Percentiles rank a stretch among this genome's conserved stretches.
Conservation (phyloP, 2,797 vertebrate genomes). For the Chelidonichthys spinosus region DNA sequence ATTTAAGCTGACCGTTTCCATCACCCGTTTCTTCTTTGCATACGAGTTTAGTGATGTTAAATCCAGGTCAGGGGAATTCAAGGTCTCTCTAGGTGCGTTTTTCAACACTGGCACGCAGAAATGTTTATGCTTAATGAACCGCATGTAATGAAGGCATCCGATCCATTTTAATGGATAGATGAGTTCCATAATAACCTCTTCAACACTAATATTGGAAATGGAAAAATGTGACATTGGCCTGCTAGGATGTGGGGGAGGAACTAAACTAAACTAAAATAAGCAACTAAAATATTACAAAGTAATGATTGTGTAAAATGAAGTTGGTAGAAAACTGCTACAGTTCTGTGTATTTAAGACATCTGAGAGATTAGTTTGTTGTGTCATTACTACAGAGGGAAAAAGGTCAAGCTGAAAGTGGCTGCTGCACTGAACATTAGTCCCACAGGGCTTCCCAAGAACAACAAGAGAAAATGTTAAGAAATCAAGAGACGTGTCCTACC, state of each 20-base stretch:
- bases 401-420: constrained; percentile 20
- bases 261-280: no score
- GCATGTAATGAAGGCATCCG: background rate
- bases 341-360: background rate
- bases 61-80: constrained; percentile 7
- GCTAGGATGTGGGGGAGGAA: background rate
- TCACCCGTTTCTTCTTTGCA: constrained; percentile 15
- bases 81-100: constrained; percentile 1
- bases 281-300: constrained; percentile 6
- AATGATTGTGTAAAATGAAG: constrained; percentile 18
- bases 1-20: background rate
- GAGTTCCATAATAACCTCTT: constrained; percentile 23
- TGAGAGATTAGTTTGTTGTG: constrained; percentile 3
- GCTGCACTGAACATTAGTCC: constrained; percentile 18
- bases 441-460: constrained; percentile 21
- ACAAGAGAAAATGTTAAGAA: constrained; percentile 14
- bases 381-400: constrained; percentile 1
- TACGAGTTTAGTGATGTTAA: constrained; percentile 15
- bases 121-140: constrained; percentile 21
- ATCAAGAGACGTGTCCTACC: background rate
- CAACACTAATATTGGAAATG: constrained; percentile 25
- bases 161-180: constrained; percentile 28
- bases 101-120: constrained; percentile 4
- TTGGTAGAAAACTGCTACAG: background rate
- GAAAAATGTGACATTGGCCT: constrained; percentile 13